Base-by-base conservation (phyloP, 2,113 vertebrate genomes). In the Herpailurus yagouaroundi region DNA sequence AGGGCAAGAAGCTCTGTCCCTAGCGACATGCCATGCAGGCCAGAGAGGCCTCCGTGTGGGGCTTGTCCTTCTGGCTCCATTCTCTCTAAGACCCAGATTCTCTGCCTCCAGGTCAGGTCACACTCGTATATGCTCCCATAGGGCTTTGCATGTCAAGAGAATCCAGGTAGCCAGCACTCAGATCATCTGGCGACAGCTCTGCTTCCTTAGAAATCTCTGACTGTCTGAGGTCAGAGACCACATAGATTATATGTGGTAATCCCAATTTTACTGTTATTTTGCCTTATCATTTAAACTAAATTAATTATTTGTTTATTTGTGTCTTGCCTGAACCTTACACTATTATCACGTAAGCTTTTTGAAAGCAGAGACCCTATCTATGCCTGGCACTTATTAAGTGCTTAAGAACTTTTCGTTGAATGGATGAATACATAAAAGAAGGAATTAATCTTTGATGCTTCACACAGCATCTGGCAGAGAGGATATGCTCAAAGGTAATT, bases 61-160 rank as follows among this genome's bases (percentile, higher is more conserved):
- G 4, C 10, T 87, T 18, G 68, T 50, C 95, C 83, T 96, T 97
- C 91, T 98, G 97, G 73, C 86, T 93, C 31, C 63, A 41, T 82
- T 94, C 69, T 92, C n/a, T 69, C 25, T 29, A 16, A 36, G 81
- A 74, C 14, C 33, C 27, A 0, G 0, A 50, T 74, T 41, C 81
- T 81, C 52, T 87, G 60, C 66, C 86, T 76, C 31, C 55, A 87
- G 92, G 93, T 29, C 94, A 41, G 87, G 92, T 86, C 95, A 71
- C 27, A 23, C 29, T 60, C 15, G 16, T 60, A 36, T 52, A 31
- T 48, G 63, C 41, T 73, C 63, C 10, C 41, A 45, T 0, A 14
- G 1, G 55, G 63, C 21, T 52, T 74, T 3, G 0, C 12, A 8
- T 15, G 55, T 41, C 84, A 52, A 48, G 89, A 92, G 57, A n/a